Base-by-base conservation (phyloP, 2,888 invertebrate genomes). In the Drosophila recens region DNA sequence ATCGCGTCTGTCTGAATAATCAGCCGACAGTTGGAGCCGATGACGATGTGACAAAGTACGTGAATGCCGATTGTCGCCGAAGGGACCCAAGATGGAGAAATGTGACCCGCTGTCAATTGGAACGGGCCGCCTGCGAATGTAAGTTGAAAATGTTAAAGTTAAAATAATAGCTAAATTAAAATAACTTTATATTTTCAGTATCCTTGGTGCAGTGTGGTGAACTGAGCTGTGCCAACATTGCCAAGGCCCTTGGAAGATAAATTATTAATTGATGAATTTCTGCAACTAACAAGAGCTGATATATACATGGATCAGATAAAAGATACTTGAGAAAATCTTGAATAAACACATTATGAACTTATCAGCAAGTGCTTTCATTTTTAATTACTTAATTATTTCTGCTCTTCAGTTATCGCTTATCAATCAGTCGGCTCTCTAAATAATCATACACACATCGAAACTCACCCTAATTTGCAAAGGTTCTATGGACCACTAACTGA, bases 101-200 rank as follows among this genome's bases (percentile, higher is more conserved):
- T 43, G 38, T 90, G 0, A 27, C 75, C 1, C 81, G 73, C 2
- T 87, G 89, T 30, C 65, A 90, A 33, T 11, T 87, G 53, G 36
- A 69, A 10, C 27, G 46, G 0, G 81, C 67, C 4, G 48, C 59
- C 42, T 87, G 87, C 8, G 33, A 53, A 42, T 62, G 89, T 90
- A 49, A 74, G 87, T 72, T 17, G 0, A 10, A 34, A 17, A 9
- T 30, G 1, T 6, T 10, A 20, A 0, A 17, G 1, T 4, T 10
- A 11, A 8, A 20, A 11, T 2, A 43, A 1, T 2, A 9, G n/a
- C 4, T 15, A 3, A 10, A 38, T n/a, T 4, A 11, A 23, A 8
- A 15, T 11, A 0, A 4, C 23, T 0, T n/a, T 2, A 9, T 23
- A 40, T 27, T 68, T 54, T 13, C 48, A 87, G 87, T 89, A 45